Conservation (phyloP, 2,113 vertebrate species). For the Dipodomys ordii region DNA sequence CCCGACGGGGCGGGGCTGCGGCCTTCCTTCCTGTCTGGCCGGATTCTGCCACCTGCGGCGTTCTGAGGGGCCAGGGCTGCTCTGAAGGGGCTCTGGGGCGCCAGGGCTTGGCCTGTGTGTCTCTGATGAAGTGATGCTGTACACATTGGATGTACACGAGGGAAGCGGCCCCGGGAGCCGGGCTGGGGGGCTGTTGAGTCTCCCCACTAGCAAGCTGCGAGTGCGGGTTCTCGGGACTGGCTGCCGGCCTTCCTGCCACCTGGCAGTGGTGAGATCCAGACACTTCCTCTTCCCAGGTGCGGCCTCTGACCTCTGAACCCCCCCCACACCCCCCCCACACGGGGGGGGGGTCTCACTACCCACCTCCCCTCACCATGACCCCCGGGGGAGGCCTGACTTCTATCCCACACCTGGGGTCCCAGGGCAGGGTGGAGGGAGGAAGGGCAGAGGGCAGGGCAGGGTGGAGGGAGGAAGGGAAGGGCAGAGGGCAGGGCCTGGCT, state of each 20-base stretch:
- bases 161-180: background rate
- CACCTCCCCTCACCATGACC: accelerated
- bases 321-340: background rate
- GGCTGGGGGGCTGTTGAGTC: no score
- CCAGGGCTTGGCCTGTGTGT: no score
- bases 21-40: background rate
- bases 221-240: background rate
- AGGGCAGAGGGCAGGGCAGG: background rate
- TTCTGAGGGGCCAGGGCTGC: background rate
- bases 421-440: no score
- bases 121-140: background rate
- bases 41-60: background rate
- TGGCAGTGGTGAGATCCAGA: background rate
- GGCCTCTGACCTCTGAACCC: background rate
- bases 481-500: background rate
- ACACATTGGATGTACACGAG: background rate
- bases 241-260: background rate
- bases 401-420: background rate
- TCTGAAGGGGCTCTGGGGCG: no score
- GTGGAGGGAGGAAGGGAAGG: no score
- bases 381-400: background rate
- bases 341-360: accelerated
- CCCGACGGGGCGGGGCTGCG: background rate
- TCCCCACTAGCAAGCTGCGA: no score
- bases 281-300: background rate